Percentiles rank a stretch among this genome's conserved stretches.
phyloP scores from a whole-genome alignment of 2,797 vertebrate species.

The Cetoscarus ocellatus region DNA sequence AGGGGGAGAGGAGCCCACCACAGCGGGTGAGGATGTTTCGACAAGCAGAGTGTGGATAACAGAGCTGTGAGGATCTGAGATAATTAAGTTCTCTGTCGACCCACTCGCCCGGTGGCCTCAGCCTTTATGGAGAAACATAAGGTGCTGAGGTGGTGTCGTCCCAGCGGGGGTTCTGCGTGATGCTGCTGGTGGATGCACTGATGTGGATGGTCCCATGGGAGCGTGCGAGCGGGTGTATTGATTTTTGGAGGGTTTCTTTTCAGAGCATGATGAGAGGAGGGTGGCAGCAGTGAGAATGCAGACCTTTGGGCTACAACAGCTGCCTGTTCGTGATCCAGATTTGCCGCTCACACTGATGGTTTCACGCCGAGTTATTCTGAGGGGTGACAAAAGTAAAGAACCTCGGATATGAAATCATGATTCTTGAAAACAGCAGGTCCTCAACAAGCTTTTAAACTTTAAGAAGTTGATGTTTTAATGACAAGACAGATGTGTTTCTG shows the following conservation, averaged over 20 bases:
- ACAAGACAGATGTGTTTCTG: slow-evolving; percentile 1
- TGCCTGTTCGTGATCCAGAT: slow-evolving; percentile 1
- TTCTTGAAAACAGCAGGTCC: too few relatives aligned
- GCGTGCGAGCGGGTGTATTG: slow-evolving; percentile 49
- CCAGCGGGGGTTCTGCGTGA: slow-evolving; percentile 29
- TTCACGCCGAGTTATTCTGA: not conserved
- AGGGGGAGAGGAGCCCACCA: not conserved
- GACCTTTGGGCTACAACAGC: slow-evolving; percentile 6
- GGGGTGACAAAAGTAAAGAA: not conserved
- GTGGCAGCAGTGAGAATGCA: not conserved
- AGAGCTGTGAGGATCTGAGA: slow-evolving; percentile 32
- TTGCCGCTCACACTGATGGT: not conserved
- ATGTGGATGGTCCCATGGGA: slow-evolving; percentile 36
- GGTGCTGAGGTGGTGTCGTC: slow-evolving; percentile 31
- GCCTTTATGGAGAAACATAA: slow-evolving; percentile 13
- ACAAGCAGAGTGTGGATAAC: not conserved
- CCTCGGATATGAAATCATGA: not conserved
- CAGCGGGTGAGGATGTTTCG: slow-evolving; percentile 22
- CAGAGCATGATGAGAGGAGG: slow-evolving; percentile 16
- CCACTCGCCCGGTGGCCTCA: slow-evolving; percentile 15
- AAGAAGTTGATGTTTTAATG: slow-evolving; percentile 16
- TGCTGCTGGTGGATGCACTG: slow-evolving; percentile 24
- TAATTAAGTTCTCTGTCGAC: slow-evolving; percentile 49
- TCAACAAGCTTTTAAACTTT: slow-evolving; percentile 16
- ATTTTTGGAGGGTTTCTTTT: slow-evolving; percentile 53